Evolutionary conservation across 2,888 invertebrate genomes (phyloP), one percentile per base, ranked within the genome.

Genomic region (Dascillus cervinus): DNA sequence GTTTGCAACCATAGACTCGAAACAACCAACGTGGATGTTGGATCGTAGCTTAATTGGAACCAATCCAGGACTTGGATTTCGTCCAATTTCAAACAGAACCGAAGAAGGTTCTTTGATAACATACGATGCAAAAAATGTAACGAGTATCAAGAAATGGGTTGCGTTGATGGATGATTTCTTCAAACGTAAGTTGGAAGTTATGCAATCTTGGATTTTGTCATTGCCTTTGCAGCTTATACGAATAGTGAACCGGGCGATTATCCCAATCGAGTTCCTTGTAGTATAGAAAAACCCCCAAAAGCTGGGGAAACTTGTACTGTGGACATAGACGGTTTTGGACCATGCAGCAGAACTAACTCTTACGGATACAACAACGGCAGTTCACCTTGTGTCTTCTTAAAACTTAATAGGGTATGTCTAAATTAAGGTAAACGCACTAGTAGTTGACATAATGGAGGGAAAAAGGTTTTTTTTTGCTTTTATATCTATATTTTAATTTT

Each of bases 371-470:
- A 72, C 34, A n/a, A n/a, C n/a, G 66, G 71, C 24, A 78, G 81
- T n/a, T 71, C 76, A 20, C 91, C 91, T 3, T 92, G 92, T 61
- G 66, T 92, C 40, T 77, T 88, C 50, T 69, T 92, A 34, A 91
- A 91, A 61, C 64, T 92, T 29, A 92, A 92, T 62, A 82, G 76
- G 67, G 83, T 82, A 32, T n/a, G 5, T 27, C 21, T n/a, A n/a
- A n/a, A n/a, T n/a, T n/a, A n/a, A n/a, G n/a, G n/a, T n/a, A n/a
- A n/a, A n/a, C n/a, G n/a, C n/a, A n/a, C n/a, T n/a, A n/a, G n/a
- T n/a, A n/a, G n/a, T n/a, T n/a, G n/a, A n/a, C n/a, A n/a, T n/a
- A n/a, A n/a, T n/a, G n/a, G n/a, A n/a, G n/a, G n/a, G n/a, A n/a
- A n/a, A n/a, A n/a, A n/a, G n/a, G n/a, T n/a, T n/a, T n/a, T n/a